Evolutionary conservation across 2,888 invertebrate species (phyloP).

Genomic region (Hymenopus coronatus): DNA sequence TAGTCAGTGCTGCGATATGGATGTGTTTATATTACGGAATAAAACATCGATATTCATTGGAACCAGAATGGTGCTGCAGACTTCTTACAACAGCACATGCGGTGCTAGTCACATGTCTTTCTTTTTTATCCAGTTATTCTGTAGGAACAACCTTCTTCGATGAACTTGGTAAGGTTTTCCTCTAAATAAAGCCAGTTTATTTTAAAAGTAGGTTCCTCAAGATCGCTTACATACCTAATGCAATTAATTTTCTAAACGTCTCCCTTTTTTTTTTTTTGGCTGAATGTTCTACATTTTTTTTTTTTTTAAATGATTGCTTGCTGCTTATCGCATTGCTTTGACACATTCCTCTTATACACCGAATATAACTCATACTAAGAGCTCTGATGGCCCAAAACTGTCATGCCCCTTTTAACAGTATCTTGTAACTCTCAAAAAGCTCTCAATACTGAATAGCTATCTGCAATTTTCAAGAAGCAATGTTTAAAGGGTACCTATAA

Average conservation of each 20-base stretch:
- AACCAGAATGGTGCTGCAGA: constrained; percentile 34
- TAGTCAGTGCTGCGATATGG: constrained; percentile 28
- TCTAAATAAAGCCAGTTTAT: not conserved
- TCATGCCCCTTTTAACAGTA: too few species aligned
- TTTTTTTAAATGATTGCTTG: too few species aligned
- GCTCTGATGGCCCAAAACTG: too few species aligned
- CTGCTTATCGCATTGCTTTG: not conserved
- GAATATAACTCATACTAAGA: too few species aligned
- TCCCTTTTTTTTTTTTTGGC: not conserved
- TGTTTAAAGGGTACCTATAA: too few species aligned
- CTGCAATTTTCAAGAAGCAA: too few species aligned
- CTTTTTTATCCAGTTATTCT: constrained; percentile 14
- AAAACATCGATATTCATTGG: constrained; percentile 25
- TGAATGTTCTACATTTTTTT: not conserved
- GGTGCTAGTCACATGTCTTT: constrained; percentile 30
- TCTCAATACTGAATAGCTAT: too few species aligned
- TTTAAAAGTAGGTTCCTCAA: not conserved
- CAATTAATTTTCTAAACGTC: not conserved
- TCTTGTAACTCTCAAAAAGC: too few species aligned
- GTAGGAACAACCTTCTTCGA: constrained; percentile 6
- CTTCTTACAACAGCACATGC: constrained; percentile 34
- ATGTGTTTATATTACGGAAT: constrained; percentile 29
- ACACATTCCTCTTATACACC: not conserved
- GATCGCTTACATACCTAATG: not conserved
- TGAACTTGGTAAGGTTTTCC: not conserved